These are phyloP conservation scores for Dipodomys merriami DNA, from an alignment of 2,113 vertebrate genomes.

Conservation along the genomic window DNA sequence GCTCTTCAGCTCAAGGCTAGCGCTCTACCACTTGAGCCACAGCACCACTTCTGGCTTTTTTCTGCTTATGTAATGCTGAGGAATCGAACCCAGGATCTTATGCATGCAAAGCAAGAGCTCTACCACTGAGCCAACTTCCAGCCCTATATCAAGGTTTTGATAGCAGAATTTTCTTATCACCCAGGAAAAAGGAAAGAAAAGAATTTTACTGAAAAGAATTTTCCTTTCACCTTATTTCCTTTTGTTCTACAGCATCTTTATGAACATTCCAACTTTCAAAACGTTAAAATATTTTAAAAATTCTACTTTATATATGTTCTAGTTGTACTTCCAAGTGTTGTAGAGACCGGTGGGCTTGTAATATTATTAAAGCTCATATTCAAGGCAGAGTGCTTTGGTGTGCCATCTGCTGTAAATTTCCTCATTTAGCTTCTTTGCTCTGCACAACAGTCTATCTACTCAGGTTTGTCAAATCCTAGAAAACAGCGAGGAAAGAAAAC, in stretches of 20 bases:
- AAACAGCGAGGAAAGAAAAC: neutral
- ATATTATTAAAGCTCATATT: neutral
- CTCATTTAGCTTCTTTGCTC: neutral
- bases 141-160: constrained; percentile 59
- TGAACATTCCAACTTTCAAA: constrained; percentile 28
- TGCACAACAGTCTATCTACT: neutral
- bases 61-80: too few relatives aligned
- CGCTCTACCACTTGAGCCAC: too few relatives aligned
- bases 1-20: too few relatives aligned
- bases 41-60: too few relatives aligned
- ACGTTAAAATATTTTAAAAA: neutral
- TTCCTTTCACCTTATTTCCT: constrained; percentile 29
- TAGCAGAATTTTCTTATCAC: neutral
- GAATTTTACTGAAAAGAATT: constrained; percentile 37
- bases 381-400: neutral
- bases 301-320: constrained; percentile 20
- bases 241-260: constrained; percentile 34
- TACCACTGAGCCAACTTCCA: too few relatives aligned
- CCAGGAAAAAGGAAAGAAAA: constrained; percentile 76
- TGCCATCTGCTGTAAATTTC: neutral
- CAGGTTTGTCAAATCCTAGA: neutral
- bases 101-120: too few relatives aligned
- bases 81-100: too few relatives aligned
- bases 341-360: neutral
- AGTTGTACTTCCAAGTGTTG: neutral